These are phyloP conservation scores for Paracanthobrama guichenoti DNA, from an alignment of 2,113 vertebrate species.

Conservation along the genomic window DNA sequence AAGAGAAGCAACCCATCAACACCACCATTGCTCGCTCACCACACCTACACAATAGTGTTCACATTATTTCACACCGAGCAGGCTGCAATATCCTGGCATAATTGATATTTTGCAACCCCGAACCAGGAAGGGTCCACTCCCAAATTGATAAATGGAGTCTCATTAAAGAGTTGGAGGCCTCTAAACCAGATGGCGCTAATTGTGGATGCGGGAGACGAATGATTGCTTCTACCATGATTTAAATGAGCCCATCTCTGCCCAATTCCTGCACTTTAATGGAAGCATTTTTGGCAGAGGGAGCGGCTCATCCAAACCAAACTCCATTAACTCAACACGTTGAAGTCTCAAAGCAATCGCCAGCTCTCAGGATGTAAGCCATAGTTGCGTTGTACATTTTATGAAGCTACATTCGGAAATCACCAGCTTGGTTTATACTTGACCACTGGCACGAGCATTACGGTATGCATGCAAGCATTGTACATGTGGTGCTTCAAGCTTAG, in stretches of 20 bases:
- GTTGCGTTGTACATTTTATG: background rate
- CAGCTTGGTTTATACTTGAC: background rate
- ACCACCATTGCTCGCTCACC: background rate
- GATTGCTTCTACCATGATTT: slow-evolving; percentile 60
- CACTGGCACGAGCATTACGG: background rate
- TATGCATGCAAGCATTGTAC: background rate
- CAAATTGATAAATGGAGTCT: slow-evolving; percentile 59
- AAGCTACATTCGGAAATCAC: background rate
- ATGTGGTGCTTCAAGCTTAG: background rate
- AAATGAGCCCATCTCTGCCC: slow-evolving; percentile 57
- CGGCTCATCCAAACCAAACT: slow-evolving; percentile 50
- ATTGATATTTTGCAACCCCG: slow-evolving; percentile 54
- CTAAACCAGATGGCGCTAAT: slow-evolving; percentile 63
- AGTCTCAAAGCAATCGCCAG: slow-evolving; percentile 45
- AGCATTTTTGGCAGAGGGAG: slow-evolving; percentile 57
- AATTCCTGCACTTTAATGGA: slow-evolving; percentile 56
- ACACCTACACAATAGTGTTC: background rate
- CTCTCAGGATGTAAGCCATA: slow-evolving; percentile 25
- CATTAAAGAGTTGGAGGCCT: slow-evolving; percentile 57
- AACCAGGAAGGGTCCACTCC: slow-evolving; percentile 52
- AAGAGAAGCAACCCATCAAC: background rate
- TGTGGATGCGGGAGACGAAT: slow-evolving; percentile 60
- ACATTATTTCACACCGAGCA: background rate
- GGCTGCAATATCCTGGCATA: slow-evolving; percentile 3
- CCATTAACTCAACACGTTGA: slow-evolving; percentile 55